Base-by-base conservation (phyloP, 2,113 vertebrate species). In the Stegastes partitus region DNA sequence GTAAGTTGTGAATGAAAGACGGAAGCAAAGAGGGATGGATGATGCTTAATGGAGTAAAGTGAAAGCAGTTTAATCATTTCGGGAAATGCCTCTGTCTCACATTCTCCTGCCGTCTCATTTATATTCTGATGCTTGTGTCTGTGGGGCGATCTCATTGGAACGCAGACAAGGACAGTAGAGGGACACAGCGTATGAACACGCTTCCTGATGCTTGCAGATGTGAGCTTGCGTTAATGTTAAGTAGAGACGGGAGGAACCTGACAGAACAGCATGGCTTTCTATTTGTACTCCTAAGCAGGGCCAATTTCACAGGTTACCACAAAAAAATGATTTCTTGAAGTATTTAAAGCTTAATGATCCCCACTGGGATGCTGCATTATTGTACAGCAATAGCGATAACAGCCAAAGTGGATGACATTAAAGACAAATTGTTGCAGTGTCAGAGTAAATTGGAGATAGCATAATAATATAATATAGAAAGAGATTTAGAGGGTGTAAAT, bases 11-110 rank as follows among this genome's bases (percentile, higher is more conserved):
- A 74, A 69, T 75, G 55, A 81, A 83, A 70, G 0, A 7, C 14
- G 16, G 44, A 63, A 71, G 44, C 72, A 81, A 75, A 76, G 66
- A 71, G 56, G 72, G 77, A 87, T 79, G 65, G 83, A 89, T 90
- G 82, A 75, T 67, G 58, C 74, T 7, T 86, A 89, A 79, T 83
- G 74, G 83, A 74, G 74, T 70, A 81, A 81, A 84, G 75, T 81
- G 82, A 91, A 78, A 62, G 45, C 68, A 83, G 58, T 90, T 91
- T 81, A 81, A 83, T 91, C 81, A 87, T 86, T 86, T 74, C 69
- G 73, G 82, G 73, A 81, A 82, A 84, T 87, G 82, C 44, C 67
- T 74, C 69, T 62, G 66, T 66, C 72, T 78, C 71, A n/a, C 77
- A 54, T 15, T 55, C 58, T 74, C 18, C 47, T 69, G 81, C 44